Percentiles rank a stretch among this genome's conserved stretches.
Conservation (phyloP, 2,797 vertebrate species). For the Graptemys geographica region DNA sequence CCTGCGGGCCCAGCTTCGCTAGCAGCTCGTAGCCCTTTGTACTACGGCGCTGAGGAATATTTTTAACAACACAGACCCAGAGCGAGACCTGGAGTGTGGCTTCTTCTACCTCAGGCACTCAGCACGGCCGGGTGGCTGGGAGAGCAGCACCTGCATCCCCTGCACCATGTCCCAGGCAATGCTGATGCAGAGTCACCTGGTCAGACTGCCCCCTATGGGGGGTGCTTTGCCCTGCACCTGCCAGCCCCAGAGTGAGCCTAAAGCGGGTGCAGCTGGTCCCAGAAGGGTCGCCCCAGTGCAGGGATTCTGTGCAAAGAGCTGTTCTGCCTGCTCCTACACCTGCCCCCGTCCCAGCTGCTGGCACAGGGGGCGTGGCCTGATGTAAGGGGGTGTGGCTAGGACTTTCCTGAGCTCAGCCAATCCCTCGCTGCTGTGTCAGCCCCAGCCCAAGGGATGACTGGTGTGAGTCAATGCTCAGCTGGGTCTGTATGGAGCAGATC, state of each 20-base stretch:
- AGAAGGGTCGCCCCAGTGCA: background rate
- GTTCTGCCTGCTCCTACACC: background rate
- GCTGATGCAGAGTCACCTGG: background rate
- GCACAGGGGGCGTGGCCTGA: background rate
- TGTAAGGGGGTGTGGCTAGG: background rate
- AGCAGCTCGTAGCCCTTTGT: background rate
- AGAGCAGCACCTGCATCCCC: background rate
- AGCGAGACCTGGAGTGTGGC: accelerated
- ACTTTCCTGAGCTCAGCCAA: background rate
- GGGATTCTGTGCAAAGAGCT: background rate
- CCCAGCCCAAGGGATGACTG: background rate
- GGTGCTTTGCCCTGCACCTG: background rate
- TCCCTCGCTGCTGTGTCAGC: background rate
- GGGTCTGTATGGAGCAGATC: background rate
- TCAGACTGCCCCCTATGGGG: background rate
- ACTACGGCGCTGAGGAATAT: background rate
- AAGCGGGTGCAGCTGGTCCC: background rate
- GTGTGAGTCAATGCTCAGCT: background rate
- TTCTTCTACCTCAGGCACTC: background rate
- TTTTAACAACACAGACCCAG: background rate
- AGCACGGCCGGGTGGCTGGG: accelerated
- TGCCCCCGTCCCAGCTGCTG: background rate
- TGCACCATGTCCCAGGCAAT: background rate
- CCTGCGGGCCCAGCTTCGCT: background rate
- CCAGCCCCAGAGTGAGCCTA: background rate